Conservation (phyloP, 2,888 invertebrate species). For the Creontiades dilutus region DNA sequence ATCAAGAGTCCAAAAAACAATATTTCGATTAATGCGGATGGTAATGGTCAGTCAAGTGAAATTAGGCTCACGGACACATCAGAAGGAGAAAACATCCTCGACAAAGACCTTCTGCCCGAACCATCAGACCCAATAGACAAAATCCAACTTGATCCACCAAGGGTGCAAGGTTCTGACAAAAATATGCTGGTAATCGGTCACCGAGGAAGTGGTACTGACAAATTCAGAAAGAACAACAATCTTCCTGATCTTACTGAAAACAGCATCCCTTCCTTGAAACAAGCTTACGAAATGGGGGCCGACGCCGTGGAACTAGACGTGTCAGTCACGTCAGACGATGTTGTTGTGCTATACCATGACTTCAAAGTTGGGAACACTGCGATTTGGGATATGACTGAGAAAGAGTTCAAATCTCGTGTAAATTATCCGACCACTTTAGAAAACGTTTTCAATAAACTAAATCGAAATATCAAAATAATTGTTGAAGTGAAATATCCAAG, state of each 20-base stretch:
- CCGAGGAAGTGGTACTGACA: constrained; percentile 42
- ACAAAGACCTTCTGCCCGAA: neutral
- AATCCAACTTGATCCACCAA: neutral
- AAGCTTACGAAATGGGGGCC: constrained; percentile 1
- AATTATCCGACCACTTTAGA: neutral
- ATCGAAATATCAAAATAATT: neutral
- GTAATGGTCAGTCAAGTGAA: neutral
- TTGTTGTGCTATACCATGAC: constrained; percentile 38
- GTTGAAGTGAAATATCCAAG: constrained; percentile 61
- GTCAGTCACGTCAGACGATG: constrained; percentile 50
- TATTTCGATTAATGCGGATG: neutral
- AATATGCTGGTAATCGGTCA: neutral
- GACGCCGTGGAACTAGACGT: constrained; percentile 33
- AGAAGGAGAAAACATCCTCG: neutral
- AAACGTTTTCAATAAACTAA: neutral
- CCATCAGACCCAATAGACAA: neutral
- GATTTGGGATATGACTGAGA: constrained; percentile 53
- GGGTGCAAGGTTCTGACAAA: neutral
- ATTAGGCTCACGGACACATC: constrained; percentile 33
- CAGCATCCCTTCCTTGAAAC: constrained; percentile 2
- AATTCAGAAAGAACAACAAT: constrained; percentile 8
- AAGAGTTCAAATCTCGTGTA: neutral
- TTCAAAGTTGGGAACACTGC: constrained; percentile 22
- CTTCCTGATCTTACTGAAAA: constrained; percentile 2
- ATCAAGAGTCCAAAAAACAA: neutral